Evolutionary conservation across 2,888 invertebrate genomes (phyloP).

Genomic region (Emmelina monodactyla): DNA sequence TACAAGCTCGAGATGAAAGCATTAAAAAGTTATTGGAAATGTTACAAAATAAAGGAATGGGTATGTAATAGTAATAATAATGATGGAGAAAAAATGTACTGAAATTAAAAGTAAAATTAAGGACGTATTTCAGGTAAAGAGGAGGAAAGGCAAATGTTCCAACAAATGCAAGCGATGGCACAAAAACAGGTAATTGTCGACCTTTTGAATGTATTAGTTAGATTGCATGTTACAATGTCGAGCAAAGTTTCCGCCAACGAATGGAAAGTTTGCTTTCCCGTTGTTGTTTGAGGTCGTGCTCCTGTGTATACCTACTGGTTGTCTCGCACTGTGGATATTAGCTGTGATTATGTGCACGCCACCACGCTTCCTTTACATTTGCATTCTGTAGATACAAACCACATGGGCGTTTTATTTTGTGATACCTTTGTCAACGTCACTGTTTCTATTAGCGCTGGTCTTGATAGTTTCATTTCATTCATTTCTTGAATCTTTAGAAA

Average conservation of each 20-base stretch:
- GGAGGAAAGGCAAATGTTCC: constrained; percentile 95
- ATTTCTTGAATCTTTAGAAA: constrained; percentile 51
- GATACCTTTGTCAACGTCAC: constrained; percentile 65
- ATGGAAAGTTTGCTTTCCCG: constrained; percentile 23
- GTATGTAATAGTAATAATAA: constrained; percentile 64
- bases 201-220: constrained; percentile 20
- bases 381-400: constrained; percentile 37
- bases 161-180: constrained; percentile 96
- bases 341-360: constrained; percentile 45
- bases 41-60: constrained; percentile 97
- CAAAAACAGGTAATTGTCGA: constrained; percentile 86
- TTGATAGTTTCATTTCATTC: constrained; percentile 63
- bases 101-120: constrained; percentile 42
- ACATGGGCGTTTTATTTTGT: constrained; percentile 66
- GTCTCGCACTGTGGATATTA: constrained; percentile 33
- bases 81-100: not conserved
- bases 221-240: constrained; percentile 30
- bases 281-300: constrained; percentile 3
- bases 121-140: constrained; percentile 81
- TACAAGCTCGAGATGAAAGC: constrained; percentile 95
- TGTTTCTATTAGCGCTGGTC: constrained; percentile 62
- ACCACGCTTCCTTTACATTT: constrained; percentile 48
- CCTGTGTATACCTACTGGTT: constrained; percentile 9
- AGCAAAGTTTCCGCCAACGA: constrained; percentile 9
- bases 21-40: constrained; percentile 98